Evolutionary conservation across 2,113 vertebrate species (phyloP), one percentile per base, ranked within the genome.

Genomic region (Odontesthes bonariensis): DNA sequence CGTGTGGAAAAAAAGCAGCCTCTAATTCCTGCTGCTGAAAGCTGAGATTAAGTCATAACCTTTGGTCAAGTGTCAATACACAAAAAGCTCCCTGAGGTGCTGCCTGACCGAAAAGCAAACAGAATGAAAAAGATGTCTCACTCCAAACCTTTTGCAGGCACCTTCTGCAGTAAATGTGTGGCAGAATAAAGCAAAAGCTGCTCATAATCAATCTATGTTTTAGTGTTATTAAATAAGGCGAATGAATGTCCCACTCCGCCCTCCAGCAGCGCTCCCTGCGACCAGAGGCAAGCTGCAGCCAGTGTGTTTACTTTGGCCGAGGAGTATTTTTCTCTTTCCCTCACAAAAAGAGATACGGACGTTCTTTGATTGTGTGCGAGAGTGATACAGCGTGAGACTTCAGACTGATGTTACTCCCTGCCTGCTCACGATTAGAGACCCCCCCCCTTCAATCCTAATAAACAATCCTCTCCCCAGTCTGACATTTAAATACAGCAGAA

Each of bases 221-320:
- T 14, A 13, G 3, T 51, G 46, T 35, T 64, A 32, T 13, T 19
- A 66, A 52, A 66, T 22, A 22, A 10, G 3, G 16, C 20, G 16
- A 19, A 64, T 8, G 27, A 65, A 65, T 7, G n/a, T n/a, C n/a
- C n/a, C n/a, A n/a, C n/a, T 65, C 19, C 16, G 17, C 23, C 19
- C 3, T 13, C 9, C 22, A 27, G 47, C 54, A n/a, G 9, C 42
- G 40, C 55, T 3, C 8, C 14, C n/a, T 54, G 13, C 57, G 55
- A 11, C 35, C 51, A 31, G 9, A 17, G 2, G 1, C 13, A 6
- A 27, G 46, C 9, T 35, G 17, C 57, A 51, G 58, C 59, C 58
- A 64, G 22, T 71, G 68, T 82, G 69, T 83, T 90, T 83, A 54
- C 57, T 69, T 88, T 86, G 71, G 70, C 63, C n/a, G 32, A 16